A percentile compares a stretch with the other conserved stretches of the same genome.
phyloP scores from a whole-genome alignment of 2,113 vertebrate species.

The Marmota flaviventris region DNA sequence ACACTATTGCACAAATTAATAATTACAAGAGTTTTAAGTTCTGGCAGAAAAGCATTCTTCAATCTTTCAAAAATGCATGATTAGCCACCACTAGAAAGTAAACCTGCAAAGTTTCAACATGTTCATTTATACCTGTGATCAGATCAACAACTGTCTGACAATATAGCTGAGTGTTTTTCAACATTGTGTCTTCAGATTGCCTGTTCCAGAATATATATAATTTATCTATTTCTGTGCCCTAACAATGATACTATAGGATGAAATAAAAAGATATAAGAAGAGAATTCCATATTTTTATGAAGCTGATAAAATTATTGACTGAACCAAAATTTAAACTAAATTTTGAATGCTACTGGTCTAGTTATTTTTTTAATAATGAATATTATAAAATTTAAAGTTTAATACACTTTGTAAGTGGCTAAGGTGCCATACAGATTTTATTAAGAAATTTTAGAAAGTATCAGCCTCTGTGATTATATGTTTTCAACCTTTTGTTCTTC shows the following conservation, averaged over 20 bases:
- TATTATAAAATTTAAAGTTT: constrained; percentile 8
- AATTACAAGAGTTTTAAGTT: background rate
- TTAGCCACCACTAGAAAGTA: background rate
- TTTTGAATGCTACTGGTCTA: background rate
- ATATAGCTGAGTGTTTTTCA: background rate
- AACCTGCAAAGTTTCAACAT: background rate
- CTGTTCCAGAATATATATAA: background rate
- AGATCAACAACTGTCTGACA: background rate
- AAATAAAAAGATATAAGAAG: background rate
- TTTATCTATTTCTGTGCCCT: background rate
- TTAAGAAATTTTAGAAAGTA: background rate
- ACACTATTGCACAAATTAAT: background rate
- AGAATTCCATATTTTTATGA: background rate
- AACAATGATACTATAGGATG: background rate
- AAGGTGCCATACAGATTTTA: background rate
- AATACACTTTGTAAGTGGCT: background rate
- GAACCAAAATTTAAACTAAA: background rate
- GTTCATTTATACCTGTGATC: background rate
- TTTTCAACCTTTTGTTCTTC: background rate
- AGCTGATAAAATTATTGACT: background rate
- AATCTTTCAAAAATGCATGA: background rate
- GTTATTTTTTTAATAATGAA: background rate
- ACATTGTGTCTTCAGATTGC: background rate
- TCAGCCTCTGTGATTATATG: background rate
- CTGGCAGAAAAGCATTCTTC: background rate